Evolutionary conservation across 2,888 invertebrate species (phyloP).

Genomic region (Geophilus truncorum): DNA sequence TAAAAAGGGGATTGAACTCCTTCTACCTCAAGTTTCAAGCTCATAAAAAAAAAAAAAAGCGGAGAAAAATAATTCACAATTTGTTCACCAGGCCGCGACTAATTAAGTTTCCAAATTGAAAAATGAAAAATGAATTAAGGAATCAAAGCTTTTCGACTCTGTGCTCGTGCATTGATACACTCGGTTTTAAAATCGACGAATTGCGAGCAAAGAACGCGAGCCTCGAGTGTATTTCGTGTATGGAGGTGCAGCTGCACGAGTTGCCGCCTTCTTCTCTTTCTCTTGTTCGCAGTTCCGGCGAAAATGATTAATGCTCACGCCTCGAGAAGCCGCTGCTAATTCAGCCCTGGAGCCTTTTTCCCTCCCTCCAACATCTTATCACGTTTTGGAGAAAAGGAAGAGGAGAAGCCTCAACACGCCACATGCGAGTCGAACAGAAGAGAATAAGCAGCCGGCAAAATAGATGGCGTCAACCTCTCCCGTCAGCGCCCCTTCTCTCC

Average conservation of each 20-base stretch:
- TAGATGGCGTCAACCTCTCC: neutral
- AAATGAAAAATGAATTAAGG: neutral
- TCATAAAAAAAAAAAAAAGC: neutral
- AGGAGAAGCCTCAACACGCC: neutral
- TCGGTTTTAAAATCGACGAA: neutral
- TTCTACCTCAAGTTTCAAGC: neutral
- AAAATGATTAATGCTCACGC: conserved; percentile 15
- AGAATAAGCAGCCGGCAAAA: conserved; percentile 6
- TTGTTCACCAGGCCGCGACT: neutral
- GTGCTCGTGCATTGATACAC: neutral
- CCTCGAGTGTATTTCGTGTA: neutral
- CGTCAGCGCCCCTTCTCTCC: neutral
- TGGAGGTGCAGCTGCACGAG: neutral
- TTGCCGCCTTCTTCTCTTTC: neutral
- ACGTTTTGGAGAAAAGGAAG: neutral
- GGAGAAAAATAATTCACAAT: neutral
- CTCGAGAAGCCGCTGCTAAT: conserved; percentile 3
- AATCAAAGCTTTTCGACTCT: neutral
- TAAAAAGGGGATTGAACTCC: neutral
- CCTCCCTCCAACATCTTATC: neutral
- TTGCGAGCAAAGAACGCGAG: neutral
- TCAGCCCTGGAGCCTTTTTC: neutral
- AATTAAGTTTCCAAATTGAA: neutral
- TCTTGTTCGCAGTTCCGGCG: neutral
- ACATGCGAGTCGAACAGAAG: neutral